A percentile compares a stretch with the other conserved stretches of the same genome.
phyloP scores from a whole-genome alignment of 1,140 invertebrate species.

The Ceratosolen solmsi region DNA sequence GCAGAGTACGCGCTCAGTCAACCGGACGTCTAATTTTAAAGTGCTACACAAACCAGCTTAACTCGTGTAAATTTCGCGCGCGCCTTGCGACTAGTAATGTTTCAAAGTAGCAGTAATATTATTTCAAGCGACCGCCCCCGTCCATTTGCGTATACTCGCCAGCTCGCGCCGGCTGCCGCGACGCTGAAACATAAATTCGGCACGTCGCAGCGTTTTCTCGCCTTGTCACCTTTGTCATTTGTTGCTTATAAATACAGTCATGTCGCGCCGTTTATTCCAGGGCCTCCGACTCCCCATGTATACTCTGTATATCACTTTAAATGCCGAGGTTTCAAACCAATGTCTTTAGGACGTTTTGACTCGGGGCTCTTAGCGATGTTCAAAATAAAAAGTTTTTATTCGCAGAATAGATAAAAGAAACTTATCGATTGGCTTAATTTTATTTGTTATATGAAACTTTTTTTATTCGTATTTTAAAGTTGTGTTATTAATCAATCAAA shows the following conservation, averaged over 20 bases:
- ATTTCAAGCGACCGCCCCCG: conserved; percentile 42
- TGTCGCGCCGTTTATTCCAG: conserved; percentile 23
- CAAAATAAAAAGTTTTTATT: not conserved
- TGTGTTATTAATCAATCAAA: too few species aligned
- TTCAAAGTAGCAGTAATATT: conserved; percentile 50
- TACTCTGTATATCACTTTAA: not conserved
- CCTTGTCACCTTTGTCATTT: conserved; percentile 72
- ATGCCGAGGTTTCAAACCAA: not conserved
- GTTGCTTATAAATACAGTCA: conserved; percentile 69
- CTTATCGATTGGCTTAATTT: not conserved
- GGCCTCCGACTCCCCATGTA: not conserved
- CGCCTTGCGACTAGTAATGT: conserved; percentile 20
- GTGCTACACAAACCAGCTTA: conserved; percentile 29
- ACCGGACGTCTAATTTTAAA: conserved; percentile 50
- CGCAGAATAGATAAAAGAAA: not conserved
- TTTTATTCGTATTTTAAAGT: too few species aligned
- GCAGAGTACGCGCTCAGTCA: conserved; percentile 2
- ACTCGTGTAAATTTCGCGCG: conserved; percentile 46
- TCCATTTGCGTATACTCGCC: not conserved
- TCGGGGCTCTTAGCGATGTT: not conserved
- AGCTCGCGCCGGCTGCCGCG: not conserved
- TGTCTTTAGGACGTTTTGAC: not conserved
- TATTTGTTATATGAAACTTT: too few species aligned
- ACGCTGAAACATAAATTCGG: conserved; percentile 68
- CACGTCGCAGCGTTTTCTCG: conserved; percentile 67